These are phyloP conservation scores for Brassicogethes aeneus DNA, from an alignment of 2,888 invertebrate species.

Conservation along the genomic window DNA sequence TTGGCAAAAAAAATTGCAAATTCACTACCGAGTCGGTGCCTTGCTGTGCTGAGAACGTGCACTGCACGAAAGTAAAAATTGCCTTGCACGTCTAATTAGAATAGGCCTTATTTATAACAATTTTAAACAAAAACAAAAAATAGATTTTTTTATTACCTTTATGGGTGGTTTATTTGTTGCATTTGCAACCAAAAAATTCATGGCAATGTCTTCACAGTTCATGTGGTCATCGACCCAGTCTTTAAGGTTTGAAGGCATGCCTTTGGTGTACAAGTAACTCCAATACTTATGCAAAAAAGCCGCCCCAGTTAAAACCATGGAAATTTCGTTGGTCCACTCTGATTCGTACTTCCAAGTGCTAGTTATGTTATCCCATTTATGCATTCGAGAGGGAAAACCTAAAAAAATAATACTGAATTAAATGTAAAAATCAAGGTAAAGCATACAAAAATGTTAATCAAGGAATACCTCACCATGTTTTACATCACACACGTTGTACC, in stretches of 20 bases:
- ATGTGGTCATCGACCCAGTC: slow-evolving; percentile 90
- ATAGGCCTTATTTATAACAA: too few species aligned
- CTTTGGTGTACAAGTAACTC: slow-evolving; percentile 87
- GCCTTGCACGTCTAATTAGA: too few species aligned
- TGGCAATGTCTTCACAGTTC: slow-evolving; percentile 97
- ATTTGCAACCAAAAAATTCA: slow-evolving; percentile 95
- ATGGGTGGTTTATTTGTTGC: slow-evolving; percentile 90
- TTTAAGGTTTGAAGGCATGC: slow-evolving; percentile 76
- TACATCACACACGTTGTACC: too few species aligned
- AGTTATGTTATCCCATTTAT: slow-evolving; percentile 86
- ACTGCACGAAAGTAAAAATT: too few species aligned
- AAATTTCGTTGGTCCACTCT: slow-evolving; percentile 94
- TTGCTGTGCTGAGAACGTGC: too few species aligned
- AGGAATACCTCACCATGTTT: too few species aligned
- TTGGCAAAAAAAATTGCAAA: too few species aligned
- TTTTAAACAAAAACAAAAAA: not conserved
- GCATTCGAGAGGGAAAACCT: slow-evolving; percentile 91
- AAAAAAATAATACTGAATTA: slow-evolving; percentile 6
- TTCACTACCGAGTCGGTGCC: too few species aligned
- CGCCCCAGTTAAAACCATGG: slow-evolving; percentile 93
- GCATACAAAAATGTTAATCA: too few species aligned
- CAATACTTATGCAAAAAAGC: slow-evolving; percentile 96
- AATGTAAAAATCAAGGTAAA: too few species aligned
- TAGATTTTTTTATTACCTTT: slow-evolving; percentile 54
- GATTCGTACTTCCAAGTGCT: slow-evolving; percentile 88